Evolutionary conservation across 1,140 invertebrate genomes (phyloP).

Genomic region (Cherax quadricarinatus): DNA sequence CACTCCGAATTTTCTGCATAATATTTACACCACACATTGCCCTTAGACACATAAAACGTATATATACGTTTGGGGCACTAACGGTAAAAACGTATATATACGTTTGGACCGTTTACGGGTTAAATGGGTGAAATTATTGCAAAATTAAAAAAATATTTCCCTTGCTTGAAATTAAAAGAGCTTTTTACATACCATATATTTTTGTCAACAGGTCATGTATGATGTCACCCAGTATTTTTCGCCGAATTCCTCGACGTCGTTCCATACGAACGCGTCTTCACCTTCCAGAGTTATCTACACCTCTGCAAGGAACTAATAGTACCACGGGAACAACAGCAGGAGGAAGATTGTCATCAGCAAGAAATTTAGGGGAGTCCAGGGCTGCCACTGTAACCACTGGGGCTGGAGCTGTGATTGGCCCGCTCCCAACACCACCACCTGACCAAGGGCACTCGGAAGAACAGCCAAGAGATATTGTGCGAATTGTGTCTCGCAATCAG

Average conservation of each 20-base stretch:
- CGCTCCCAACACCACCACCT: conserved; percentile 53
- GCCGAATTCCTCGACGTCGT: conserved; percentile 21
- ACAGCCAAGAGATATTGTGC: conserved; percentile 36
- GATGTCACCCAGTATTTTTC: conserved; percentile 35
- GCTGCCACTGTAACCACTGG: not conserved
- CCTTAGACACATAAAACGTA: no score
- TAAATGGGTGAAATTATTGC: no score
- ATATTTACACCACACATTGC: no score
- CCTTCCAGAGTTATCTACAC: conserved; percentile 13
- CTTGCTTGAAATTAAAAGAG: no score
- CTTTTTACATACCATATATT: not conserved
- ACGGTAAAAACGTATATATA: no score
- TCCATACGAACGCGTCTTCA: conserved; percentile 13
- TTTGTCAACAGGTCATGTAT: conserved; percentile 16
- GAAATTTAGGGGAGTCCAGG: not conserved
- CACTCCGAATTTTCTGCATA: no score
- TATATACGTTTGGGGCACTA: no score
- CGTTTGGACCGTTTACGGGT: no score
- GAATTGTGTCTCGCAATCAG: conserved; percentile 36
- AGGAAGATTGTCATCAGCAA: not conserved
- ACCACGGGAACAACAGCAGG: not conserved
- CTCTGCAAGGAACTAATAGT: conserved; percentile 4
- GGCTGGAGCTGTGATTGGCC: conserved; percentile 46
- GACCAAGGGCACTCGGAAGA: conserved; percentile 43
- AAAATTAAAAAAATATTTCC: no score